Evolutionary conservation across 2,888 invertebrate species (phyloP).

Genomic region (Synergus itoensis): DNA sequence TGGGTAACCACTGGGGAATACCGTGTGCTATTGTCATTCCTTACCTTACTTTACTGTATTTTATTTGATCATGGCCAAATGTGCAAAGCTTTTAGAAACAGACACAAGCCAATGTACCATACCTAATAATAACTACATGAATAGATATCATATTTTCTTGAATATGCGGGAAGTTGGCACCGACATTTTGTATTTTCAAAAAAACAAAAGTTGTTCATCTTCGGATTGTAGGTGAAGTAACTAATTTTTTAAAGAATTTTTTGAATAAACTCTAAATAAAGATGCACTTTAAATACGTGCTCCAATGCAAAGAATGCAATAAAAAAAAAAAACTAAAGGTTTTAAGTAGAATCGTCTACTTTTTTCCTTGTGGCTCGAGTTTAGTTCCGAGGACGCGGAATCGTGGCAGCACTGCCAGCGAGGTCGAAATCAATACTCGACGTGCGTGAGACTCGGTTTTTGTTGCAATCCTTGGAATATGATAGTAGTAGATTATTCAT

Average conservation of each 20-base stretch:
- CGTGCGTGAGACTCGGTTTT: conserved; percentile 69
- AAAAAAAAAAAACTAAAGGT: conserved; percentile 15
- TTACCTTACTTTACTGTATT: too few species aligned
- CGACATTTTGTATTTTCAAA: too few species aligned
- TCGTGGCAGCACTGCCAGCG: conserved; percentile 75
- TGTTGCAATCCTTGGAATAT: conserved; percentile 69
- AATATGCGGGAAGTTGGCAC: too few species aligned
- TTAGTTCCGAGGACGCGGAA: conserved; percentile 72
- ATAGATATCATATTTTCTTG: too few species aligned
- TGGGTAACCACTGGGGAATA: too few species aligned
- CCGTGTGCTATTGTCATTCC: too few species aligned
- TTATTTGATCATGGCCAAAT: too few species aligned
- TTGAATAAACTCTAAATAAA: neutral
- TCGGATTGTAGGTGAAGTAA: too few species aligned
- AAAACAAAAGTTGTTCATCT: too few species aligned
- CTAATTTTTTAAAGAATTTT: neutral
- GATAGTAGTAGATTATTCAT: conserved; percentile 55
- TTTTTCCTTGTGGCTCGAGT: conserved; percentile 53
- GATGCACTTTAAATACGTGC: neutral
- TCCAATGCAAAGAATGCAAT: neutral
- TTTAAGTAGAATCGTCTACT: conserved; percentile 37
- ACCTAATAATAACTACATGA: too few species aligned
- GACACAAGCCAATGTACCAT: too few species aligned
- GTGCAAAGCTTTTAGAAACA: too few species aligned
- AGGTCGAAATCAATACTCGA: conserved; percentile 75